Conservation (phyloP, 2,113 vertebrate species). For the Notarius lentiginosus region DNA sequence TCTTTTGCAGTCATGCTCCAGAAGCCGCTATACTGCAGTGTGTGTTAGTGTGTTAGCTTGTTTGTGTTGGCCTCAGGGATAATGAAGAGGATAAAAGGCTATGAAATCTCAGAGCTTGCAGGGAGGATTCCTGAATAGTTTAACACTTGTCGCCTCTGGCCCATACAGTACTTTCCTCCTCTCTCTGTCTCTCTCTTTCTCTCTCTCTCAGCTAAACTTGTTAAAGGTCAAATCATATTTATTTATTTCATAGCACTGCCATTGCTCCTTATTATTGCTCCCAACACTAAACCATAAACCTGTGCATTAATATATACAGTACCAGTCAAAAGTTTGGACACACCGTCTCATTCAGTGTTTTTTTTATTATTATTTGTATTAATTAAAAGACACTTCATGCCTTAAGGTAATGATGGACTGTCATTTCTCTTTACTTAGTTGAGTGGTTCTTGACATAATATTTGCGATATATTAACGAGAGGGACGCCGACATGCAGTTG, state of each 20-base stretch:
- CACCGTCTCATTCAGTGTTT: too few relatives aligned
- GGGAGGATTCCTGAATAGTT: conserved; percentile 44
- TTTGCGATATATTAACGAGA: too few relatives aligned
- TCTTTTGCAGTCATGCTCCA: not conserved
- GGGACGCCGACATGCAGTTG: too few relatives aligned
- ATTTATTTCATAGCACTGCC: not conserved
- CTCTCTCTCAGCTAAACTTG: not conserved
- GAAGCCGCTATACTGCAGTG: not conserved
- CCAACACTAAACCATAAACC: not conserved
- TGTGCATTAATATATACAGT: not conserved
- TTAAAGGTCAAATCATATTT: conserved; percentile 5
- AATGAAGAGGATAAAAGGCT: conserved; percentile 44
- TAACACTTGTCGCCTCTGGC: conserved; percentile 45
- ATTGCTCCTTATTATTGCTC: not conserved
- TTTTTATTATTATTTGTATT: too few relatives aligned
- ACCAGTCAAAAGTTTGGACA: too few relatives aligned
- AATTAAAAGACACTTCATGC: too few relatives aligned
- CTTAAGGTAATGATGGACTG: too few relatives aligned
- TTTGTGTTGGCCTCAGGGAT: conserved; percentile 27
- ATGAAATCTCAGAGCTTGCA: conserved; percentile 19
- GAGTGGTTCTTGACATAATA: too few relatives aligned
- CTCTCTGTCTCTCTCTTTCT: not conserved
- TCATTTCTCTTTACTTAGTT: too few relatives aligned
- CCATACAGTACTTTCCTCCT: conserved; percentile 2
- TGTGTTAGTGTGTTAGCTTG: not conserved